Evolutionary conservation across 1,140 invertebrate species (phyloP).

Genomic region (Drosophila takahashii): DNA sequence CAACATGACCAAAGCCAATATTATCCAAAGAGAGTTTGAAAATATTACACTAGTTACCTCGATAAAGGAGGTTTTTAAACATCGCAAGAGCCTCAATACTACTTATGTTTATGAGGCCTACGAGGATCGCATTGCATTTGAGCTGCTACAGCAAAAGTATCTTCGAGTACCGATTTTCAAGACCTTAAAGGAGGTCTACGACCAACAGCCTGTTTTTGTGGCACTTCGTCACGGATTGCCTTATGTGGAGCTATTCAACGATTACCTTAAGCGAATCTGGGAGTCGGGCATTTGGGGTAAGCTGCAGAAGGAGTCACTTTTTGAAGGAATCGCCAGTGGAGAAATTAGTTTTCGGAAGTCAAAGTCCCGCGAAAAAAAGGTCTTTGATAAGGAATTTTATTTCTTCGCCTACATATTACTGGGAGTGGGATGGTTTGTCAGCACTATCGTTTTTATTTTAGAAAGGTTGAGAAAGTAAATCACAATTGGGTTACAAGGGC

Average conservation of each 20-base stretch:
- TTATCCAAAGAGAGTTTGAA: conserved; percentile 16
- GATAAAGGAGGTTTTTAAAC: conserved; percentile 9
- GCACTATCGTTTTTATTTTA: conserved; percentile 18
- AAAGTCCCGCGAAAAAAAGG: background rate
- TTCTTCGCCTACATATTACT: conserved; percentile 30
- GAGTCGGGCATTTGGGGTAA: conserved; percentile 35
- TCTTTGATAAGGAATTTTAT: conserved; percentile 45
- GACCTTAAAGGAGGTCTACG: conserved; percentile 13
- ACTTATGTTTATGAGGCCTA: conserved; percentile 21
- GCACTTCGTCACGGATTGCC: conserved; percentile 28
- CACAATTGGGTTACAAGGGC: no score
- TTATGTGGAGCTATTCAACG: conserved; percentile 21
- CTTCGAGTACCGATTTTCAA: conserved; percentile 38
- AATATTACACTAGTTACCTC: background rate
- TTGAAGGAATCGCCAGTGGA: conserved; percentile 31
- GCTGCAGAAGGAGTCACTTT: conserved; percentile 1
- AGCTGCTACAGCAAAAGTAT: conserved; percentile 21
- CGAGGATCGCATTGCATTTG: conserved; percentile 28
- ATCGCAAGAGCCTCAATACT: conserved; percentile 22
- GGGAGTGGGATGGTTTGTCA: conserved; percentile 18
- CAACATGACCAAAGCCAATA: background rate
- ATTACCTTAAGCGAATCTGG: conserved; percentile 27
- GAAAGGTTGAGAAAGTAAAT: background rate
- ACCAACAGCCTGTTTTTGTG: conserved; percentile 27
- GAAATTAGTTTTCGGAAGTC: conserved; percentile 36